A percentile compares a stretch with the other conserved stretches of the same genome.
Evolutionary conservation across 2,113 vertebrate species (phyloP).

Genomic region (Etheostoma cragini): DNA sequence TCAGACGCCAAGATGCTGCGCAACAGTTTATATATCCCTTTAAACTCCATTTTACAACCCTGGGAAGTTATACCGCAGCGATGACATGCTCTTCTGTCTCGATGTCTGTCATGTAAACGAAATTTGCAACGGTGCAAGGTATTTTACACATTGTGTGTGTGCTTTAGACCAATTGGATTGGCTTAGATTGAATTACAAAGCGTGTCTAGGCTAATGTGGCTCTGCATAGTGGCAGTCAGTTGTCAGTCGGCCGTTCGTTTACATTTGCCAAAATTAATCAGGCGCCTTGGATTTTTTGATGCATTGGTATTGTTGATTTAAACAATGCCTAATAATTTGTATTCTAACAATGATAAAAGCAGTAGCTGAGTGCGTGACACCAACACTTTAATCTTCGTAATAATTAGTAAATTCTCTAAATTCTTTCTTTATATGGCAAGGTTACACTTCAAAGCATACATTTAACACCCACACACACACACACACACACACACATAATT

Average conservation of each 20-base stretch:
- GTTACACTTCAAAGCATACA: conserved; percentile 20
- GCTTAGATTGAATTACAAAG: background rate
- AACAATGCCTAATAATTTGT: background rate
- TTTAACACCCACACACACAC: background rate
- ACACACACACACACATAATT: background rate
- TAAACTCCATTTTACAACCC: background rate
- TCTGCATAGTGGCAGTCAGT: background rate
- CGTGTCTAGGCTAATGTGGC: background rate
- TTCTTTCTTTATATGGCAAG: conserved; percentile 9
- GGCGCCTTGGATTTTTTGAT: background rate
- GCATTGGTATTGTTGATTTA: background rate
- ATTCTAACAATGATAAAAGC: conserved; percentile 1
- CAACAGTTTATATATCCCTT: conserved; percentile 9
- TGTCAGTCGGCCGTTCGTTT: background rate
- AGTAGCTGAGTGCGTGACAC: background rate
- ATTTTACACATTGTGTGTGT: background rate
- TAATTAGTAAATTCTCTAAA: background rate
- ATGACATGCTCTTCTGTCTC: background rate
- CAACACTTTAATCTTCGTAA: background rate
- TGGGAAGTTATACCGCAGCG: background rate
- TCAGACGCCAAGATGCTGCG: background rate
- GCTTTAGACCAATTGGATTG: background rate
- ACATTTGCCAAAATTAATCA: background rate
- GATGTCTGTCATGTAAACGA: background rate
- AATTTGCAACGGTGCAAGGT: background rate